Evolutionary conservation across 2,888 invertebrate genomes (phyloP).

Genomic region (Chrysotoxum bicinctum): DNA sequence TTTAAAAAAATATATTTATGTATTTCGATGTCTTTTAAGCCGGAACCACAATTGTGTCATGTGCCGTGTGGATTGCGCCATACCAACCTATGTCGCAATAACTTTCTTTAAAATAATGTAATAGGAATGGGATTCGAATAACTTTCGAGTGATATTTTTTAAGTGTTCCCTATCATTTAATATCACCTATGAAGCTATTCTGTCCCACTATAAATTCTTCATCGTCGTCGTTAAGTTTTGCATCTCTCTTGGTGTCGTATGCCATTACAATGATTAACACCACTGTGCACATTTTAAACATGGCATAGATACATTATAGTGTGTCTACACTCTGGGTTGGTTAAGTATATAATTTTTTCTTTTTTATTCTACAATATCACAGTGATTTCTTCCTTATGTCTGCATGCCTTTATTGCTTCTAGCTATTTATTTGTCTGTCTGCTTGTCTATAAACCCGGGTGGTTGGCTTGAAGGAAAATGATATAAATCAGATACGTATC

Average conservation of each 20-base stretch:
- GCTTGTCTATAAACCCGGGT: slow-evolving; percentile 30
- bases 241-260: slow-evolving; percentile 51
- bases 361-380: background rate
- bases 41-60: no score
- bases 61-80: no score
- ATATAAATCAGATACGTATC: slow-evolving; percentile 57
- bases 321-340: background rate
- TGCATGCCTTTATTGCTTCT: background rate
- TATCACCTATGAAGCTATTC: background rate
- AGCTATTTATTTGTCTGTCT: slow-evolving; percentile 29
- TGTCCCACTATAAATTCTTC: background rate
- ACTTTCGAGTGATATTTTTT: no score
- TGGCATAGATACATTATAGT: slow-evolving; percentile 23
- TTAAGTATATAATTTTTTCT: background rate
- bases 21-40: no score
- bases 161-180: no score
- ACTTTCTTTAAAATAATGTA: no score
- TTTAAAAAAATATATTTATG: no score
- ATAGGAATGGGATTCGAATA: no score
- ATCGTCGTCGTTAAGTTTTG: background rate
- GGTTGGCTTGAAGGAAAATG: slow-evolving; percentile 19
- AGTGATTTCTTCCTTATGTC: slow-evolving; percentile 36
- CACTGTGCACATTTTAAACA: slow-evolving; percentile 40
- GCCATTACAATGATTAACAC: slow-evolving; percentile 66
- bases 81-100: no score